These are phyloP conservation scores for Hypsibius dujardini DNA, from an alignment of 1,140 invertebrate genomes.

Conservation along the genomic window DNA sequence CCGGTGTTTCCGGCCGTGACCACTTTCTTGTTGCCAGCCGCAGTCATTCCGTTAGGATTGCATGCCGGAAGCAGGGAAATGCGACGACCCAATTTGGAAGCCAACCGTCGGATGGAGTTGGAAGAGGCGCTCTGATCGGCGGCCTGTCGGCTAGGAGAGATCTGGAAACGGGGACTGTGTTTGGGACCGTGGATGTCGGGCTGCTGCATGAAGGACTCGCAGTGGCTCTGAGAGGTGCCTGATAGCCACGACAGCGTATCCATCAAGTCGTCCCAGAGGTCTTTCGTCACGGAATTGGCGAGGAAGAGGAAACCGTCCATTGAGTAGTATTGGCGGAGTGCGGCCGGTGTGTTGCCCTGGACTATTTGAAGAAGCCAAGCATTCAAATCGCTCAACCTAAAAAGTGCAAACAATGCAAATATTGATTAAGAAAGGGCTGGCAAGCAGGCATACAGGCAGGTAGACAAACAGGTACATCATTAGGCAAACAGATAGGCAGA, in stretches of 20 bases:
- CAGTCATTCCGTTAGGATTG: neutral
- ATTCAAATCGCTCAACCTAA: constrained; percentile 6
- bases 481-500: too few species aligned
- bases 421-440: too few species aligned
- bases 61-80: neutral
- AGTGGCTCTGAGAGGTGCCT: neutral
- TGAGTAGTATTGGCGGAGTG: neutral
- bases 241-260: neutral
- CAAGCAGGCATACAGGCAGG: too few species aligned
- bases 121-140: neutral
- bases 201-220: neutral
- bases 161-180: neutral
- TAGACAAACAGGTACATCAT: too few species aligned
- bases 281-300: constrained; percentile 1
- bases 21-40: too few species aligned
- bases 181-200: neutral
- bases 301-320: constrained; percentile 5
- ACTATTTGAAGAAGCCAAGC: neutral
- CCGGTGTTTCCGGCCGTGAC: too few species aligned
- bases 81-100: neutral
- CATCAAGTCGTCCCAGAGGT: constrained; percentile 5
- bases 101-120: constrained; percentile 4
- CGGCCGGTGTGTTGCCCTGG: neutral
- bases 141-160: neutral
- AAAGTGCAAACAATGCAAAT: neutral